These are phyloP conservation scores for Macrobrachium nipponense DNA, from an alignment of 1,140 invertebrate genomes.

Conservation along the genomic window DNA sequence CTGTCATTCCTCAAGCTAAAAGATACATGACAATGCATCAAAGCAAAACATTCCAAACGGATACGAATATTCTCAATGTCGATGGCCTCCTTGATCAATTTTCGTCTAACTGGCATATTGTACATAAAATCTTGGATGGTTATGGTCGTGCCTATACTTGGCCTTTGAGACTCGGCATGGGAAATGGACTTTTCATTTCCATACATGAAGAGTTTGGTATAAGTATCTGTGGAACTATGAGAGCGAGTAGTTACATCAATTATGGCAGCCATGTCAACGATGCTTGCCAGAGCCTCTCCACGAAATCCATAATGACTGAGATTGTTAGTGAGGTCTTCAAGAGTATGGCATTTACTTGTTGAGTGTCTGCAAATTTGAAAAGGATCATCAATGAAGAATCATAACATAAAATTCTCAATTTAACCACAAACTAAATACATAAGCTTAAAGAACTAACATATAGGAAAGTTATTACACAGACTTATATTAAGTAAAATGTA, in stretches of 20 bases:
- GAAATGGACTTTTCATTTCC: slow-evolving; percentile 67
- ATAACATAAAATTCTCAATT: background rate
- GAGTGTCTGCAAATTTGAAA: slow-evolving; percentile 69
- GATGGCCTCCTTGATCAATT: slow-evolving; percentile 70
- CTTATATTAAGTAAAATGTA: too few relatives aligned
- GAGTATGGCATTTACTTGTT: slow-evolving; percentile 75
- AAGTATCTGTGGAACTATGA: slow-evolving; percentile 69
- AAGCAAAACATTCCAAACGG: slow-evolving; percentile 73
- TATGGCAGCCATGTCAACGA: slow-evolving; percentile 72
- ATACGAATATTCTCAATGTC: slow-evolving; percentile 74
- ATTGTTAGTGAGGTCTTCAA: slow-evolving; percentile 71
- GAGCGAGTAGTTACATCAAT: slow-evolving; percentile 73
- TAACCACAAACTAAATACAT: background rate
- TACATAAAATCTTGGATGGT: slow-evolving; percentile 75
- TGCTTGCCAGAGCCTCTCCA: slow-evolving; percentile 77
- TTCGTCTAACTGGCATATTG: slow-evolving; percentile 75
- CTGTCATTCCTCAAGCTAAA: slow-evolving; percentile 75
- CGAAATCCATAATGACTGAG: slow-evolving; percentile 74
- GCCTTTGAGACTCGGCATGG: slow-evolving; percentile 68
- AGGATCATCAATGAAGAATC: background rate
- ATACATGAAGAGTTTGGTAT: slow-evolving; percentile 70
- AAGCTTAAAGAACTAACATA: too few relatives aligned
- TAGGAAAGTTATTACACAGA: too few relatives aligned
- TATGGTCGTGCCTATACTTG: slow-evolving; percentile 76
- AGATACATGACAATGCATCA: slow-evolving; percentile 73